These are phyloP conservation scores for Nannobrachium achirus DNA, from an alignment of 2,113 vertebrate genomes.

Conservation along the genomic window DNA sequence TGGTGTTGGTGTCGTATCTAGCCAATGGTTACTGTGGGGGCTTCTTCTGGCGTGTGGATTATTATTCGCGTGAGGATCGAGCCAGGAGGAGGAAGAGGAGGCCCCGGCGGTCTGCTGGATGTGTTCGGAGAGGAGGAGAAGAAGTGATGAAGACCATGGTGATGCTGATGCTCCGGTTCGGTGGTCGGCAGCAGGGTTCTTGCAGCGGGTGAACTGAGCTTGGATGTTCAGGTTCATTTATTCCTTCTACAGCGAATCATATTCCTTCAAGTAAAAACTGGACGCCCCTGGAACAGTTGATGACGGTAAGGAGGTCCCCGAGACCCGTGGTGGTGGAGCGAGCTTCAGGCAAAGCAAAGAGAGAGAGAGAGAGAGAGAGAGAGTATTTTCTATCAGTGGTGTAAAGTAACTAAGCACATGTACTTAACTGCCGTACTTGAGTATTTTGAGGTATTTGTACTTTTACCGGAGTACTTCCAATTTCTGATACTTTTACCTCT, in stretches of 20 bases:
- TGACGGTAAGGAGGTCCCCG: conserved; percentile 77
- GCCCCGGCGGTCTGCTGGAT: conserved; percentile 64
- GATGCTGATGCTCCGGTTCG: conserved; percentile 47
- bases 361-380: too few species aligned
- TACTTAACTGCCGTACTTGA: too few species aligned
- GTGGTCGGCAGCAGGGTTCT: conserved; percentile 51
- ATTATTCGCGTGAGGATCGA: conserved; percentile 72
- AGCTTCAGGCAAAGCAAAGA: too few species aligned
- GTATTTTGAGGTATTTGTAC: too few species aligned
- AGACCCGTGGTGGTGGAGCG: too few species aligned
- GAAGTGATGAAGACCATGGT: conserved; percentile 64
- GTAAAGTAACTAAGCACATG: too few species aligned
- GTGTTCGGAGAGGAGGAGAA: conserved; percentile 60
- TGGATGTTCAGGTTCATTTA: conserved; percentile 71
- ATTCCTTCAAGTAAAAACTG: conserved; percentile 78
- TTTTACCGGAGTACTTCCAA: too few species aligned
- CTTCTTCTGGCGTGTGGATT: conserved; percentile 72
- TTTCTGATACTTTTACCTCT: too few species aligned
- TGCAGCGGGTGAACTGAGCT: conserved; percentile 71
- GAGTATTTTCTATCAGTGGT: too few species aligned
- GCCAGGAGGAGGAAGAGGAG: conserved; percentile 77
- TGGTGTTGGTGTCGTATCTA: conserved; percentile 43
- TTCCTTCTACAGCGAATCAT: conserved; percentile 53
- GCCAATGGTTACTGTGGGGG: conserved; percentile 72
- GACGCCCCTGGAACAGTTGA: conserved; percentile 82